Evolutionary conservation across 2,888 invertebrate genomes (phyloP), one percentile per base, ranked within the genome.

Genomic region (Sinhomidia bicolor): DNA sequence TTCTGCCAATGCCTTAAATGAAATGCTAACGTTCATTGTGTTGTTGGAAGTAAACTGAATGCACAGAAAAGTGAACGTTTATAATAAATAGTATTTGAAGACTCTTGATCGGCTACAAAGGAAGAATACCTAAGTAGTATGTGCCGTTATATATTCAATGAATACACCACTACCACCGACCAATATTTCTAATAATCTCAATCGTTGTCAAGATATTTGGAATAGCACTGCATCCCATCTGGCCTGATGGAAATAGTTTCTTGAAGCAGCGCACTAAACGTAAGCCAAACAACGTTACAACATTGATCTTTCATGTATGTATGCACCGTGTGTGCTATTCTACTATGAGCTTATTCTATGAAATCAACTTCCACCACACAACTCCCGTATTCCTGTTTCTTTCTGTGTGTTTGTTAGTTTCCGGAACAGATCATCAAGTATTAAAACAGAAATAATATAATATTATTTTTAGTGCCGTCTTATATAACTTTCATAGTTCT

Each of bases 151-250:
- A n/a, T n/a, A n/a, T n/a, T n/a, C n/a, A n/a, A n/a, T n/a, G n/a
- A 71, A 17, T 17, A 54, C 68, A 20, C 36, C 17, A 41, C 5
- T 0, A 41, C 32, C 6, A 65, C 32, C 65, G 26, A 65, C 29
- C 26, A 17, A 68, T 41, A 65, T n/a, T 65, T 32, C 36, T 65
- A 41, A 68, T 17, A 68, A 41, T 20, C 36, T 10, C 0, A 41
- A 10, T 68, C 29, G 7, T 41, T 62, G 14, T 62, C 29, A 17
- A 68, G 41, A 41, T 41, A 68, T 47, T 74, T 44, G 44, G 71
- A 74, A 74, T 44, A 74, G 26, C 71, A 32, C 65, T n/a, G n/a
- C 41, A 1, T 41, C 23, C 9, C 36, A 68, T 41, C 71, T 44
- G 26, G 44, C 23, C 26, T 74, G 44, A 20, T 47, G 47, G 14